Evolutionary conservation across 1,140 invertebrate genomes (phyloP).

Genomic region (Calephelis virginiensis): DNA sequence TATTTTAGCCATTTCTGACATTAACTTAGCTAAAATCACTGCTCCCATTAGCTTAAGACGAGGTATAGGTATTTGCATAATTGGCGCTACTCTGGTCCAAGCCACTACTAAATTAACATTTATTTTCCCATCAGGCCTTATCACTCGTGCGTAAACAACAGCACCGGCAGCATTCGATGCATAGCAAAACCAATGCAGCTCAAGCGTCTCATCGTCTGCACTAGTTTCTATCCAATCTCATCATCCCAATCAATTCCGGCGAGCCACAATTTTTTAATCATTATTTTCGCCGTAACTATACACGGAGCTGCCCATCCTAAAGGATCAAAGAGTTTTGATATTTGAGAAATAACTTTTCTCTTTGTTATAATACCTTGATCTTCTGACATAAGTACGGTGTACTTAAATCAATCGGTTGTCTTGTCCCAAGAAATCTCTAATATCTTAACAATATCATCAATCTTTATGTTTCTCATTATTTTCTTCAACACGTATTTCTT

Average conservation of each 20-base stretch:
- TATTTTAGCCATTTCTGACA: slow-evolving; percentile 20
- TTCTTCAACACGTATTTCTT: neutral
- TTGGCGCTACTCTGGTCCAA: slow-evolving; percentile 31
- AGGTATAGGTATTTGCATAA: slow-evolving; percentile 28
- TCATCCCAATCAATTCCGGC: slow-evolving; percentile 31
- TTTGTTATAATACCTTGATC: too few relatives aligned
- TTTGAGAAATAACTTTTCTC: slow-evolving; percentile 24
- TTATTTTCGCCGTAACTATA: slow-evolving; percentile 26
- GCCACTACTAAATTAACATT: slow-evolving; percentile 22
- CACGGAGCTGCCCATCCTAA: slow-evolving; percentile 26
- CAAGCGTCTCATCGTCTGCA: neutral
- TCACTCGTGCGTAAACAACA: slow-evolving; percentile 24
- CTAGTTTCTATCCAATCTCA: slow-evolving; percentile 17
- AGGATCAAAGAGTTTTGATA: slow-evolving; percentile 28
- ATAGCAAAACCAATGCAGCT: slow-evolving; percentile 28
- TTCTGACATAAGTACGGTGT: too few relatives aligned
- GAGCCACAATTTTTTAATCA: slow-evolving; percentile 29
- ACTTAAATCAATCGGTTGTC: too few relatives aligned
- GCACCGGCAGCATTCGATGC: slow-evolving; percentile 29
- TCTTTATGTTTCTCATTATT: slow-evolving; percentile 19
- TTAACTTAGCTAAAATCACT: slow-evolving; percentile 19
- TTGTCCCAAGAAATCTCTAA: slow-evolving; percentile 35
- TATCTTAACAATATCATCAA: slow-evolving; percentile 27
- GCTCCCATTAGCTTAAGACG: slow-evolving; percentile 29
- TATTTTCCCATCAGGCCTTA: slow-evolving; percentile 15